phyloP scores from a whole-genome alignment of 2,113 vertebrate species.

The Myotis brandtii region DNA sequence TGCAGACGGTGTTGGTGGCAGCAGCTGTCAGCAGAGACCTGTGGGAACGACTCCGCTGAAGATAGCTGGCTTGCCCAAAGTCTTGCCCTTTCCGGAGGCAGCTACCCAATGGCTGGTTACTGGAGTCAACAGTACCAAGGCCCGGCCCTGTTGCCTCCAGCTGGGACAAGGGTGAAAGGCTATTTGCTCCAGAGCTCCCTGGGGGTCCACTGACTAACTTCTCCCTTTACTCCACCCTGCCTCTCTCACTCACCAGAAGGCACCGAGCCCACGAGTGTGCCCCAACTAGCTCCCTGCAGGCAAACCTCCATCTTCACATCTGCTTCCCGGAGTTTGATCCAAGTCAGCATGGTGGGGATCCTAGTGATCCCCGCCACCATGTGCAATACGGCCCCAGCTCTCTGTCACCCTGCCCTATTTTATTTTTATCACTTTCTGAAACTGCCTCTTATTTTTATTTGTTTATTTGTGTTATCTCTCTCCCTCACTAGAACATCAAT shows the following conservation, averaged over 20 bases:
- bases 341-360: background rate
- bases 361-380: background rate
- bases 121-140: background rate
- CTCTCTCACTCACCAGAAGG: background rate
- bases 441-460: background rate
- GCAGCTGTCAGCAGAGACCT: background rate
- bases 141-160: background rate
- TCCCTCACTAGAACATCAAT: background rate
- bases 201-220: background rate
- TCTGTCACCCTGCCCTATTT: background rate
- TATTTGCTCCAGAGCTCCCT: background rate
- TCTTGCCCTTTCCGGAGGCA: background rate
- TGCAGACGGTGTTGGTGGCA: background rate
- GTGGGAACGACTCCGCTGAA: background rate
- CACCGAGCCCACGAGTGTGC: no score
- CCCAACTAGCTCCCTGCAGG: background rate
- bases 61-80: background rate
- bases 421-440: background rate
- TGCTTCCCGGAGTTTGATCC: background rate
- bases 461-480: background rate
- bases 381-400: background rate
- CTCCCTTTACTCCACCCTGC: background rate
- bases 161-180: background rate
- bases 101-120: background rate
- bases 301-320: background rate